Evolutionary conservation across 1,140 invertebrate species (phyloP).

Genomic region (Chymomyza costata): DNA sequence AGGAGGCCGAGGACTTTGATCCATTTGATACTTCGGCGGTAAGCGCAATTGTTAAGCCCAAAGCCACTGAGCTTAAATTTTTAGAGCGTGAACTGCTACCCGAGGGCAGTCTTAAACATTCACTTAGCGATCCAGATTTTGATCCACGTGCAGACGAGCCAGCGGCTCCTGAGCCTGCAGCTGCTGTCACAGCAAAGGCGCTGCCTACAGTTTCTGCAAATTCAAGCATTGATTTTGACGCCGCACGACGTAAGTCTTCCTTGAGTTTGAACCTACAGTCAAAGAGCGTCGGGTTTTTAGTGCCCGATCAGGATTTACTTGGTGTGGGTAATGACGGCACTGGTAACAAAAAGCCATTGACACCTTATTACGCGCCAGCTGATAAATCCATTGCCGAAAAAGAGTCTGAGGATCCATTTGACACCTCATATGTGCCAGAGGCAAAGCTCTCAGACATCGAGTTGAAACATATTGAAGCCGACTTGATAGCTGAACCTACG

Average conservation of each 20-base stretch:
- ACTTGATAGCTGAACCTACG: slow-evolving; percentile 76
- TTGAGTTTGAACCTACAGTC: slow-evolving; percentile 71
- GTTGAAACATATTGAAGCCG: slow-evolving; percentile 83
- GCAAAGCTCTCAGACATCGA: slow-evolving; percentile 84
- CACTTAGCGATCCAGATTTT: slow-evolving; percentile 83
- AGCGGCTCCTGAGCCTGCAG: slow-evolving; percentile 11
- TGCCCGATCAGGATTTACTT: slow-evolving; percentile 77
- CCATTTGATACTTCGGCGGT: slow-evolving; percentile 90
- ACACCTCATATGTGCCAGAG: slow-evolving; percentile 85
- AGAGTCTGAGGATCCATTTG: slow-evolving; percentile 85
- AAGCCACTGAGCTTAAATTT: slow-evolving; percentile 86
- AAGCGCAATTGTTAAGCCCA: slow-evolving; percentile 82
- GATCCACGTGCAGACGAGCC: slow-evolving; percentile 81
- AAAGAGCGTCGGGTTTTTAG: slow-evolving; percentile 84
- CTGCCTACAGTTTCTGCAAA: neutral
- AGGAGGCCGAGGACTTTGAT: slow-evolving; percentile 81
- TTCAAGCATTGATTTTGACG: slow-evolving; percentile 39
- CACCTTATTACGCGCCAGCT: slow-evolving; percentile 84
- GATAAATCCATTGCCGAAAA: slow-evolving; percentile 77
- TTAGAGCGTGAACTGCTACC: slow-evolving; percentile 85
- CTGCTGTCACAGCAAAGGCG: neutral
- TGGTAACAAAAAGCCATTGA: slow-evolving; percentile 81
- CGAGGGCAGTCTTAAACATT: slow-evolving; percentile 75
- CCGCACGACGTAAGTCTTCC: slow-evolving; percentile 64
- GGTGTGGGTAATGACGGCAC: slow-evolving; percentile 76